Percentiles rank a stretch among this genome's conserved stretches.
Evolutionary conservation across 2,113 vertebrate species (phyloP).

Genomic region (Cynoglossus semilaevis): DNA sequence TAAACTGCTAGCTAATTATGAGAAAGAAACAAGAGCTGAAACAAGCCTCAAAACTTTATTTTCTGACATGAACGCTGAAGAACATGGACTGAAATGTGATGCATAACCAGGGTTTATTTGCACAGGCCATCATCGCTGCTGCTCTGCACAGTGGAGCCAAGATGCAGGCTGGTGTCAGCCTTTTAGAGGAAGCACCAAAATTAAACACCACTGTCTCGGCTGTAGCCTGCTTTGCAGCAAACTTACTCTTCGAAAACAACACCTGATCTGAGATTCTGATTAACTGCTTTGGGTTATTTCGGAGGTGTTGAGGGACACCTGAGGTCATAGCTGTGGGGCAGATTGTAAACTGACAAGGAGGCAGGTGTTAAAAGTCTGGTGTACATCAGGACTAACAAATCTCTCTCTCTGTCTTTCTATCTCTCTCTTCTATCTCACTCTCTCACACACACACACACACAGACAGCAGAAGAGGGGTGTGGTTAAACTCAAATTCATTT

Average conservation of each 20-base stretch:
- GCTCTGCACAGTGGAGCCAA: conserved; percentile 20
- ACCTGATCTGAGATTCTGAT: conserved; percentile 68
- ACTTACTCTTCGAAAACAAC: conserved; percentile 13
- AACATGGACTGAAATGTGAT: too few relatives aligned
- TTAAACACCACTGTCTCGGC: conserved; percentile 37
- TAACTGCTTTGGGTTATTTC: conserved; percentile 59
- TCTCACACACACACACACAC: conserved; percentile 43
- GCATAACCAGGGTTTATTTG: not conserved
- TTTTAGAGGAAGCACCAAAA: conserved; percentile 64
- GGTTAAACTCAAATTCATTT: conserved; percentile 70
- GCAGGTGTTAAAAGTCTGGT: conserved; percentile 25
- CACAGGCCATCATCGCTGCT: conserved; percentile 20
- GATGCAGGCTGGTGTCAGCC: conserved; percentile 17
- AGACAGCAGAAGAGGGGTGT: conserved; percentile 61
- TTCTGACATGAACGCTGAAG: conserved; percentile 4
- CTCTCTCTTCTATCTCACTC: conserved; percentile 14
- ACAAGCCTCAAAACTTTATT: conserved; percentile 34
- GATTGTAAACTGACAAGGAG: conserved; percentile 15
- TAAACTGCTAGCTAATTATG: conserved; percentile 56
- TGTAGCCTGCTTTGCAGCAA: conserved; percentile 31
- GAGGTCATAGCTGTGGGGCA: conserved; percentile 42
- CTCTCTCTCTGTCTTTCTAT: conserved; percentile 19
- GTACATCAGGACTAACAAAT: conserved; percentile 26
- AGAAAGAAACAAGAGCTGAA: conserved; percentile 47
- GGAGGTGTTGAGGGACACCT: conserved; percentile 37